phyloP scores from a whole-genome alignment of 2,797 vertebrate species.

The Arrhamphus sclerolepis region DNA sequence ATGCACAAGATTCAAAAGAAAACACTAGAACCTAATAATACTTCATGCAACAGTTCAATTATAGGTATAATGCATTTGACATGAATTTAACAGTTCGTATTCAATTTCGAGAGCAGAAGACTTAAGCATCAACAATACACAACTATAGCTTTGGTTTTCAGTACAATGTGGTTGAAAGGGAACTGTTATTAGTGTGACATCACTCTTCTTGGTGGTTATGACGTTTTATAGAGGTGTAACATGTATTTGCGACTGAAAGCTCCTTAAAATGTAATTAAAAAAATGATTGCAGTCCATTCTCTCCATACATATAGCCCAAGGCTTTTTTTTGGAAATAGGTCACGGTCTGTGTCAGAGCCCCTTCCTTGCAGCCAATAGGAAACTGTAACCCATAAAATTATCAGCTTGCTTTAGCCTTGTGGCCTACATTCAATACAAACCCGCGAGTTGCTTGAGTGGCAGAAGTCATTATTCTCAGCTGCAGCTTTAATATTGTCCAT shows the following conservation, averaged over 20 bases:
- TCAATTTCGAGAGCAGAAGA: too few species aligned
- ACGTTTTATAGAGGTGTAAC: constrained; percentile 54
- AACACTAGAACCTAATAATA: neutral
- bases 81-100: too few species aligned
- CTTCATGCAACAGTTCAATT: neutral
- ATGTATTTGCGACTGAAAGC: constrained; percentile 77
- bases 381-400: constrained; percentile 84
- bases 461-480: constrained; percentile 86
- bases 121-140: too few species aligned
- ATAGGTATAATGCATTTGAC: neutral
- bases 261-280: constrained; percentile 89
- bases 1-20: neutral
- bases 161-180: too few species aligned
- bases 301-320: constrained; percentile 82
- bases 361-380: constrained; percentile 81
- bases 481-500: constrained; percentile 86
- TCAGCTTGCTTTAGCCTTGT: constrained; percentile 81
- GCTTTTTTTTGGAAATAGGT: constrained; percentile 86
- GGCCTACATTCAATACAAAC: constrained; percentile 85
- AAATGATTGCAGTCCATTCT: constrained; percentile 84
- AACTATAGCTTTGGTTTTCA: too few species aligned
- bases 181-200: constrained; percentile 6
- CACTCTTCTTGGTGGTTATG: constrained; percentile 41
- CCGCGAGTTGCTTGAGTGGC: constrained; percentile 78
- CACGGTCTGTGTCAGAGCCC: constrained; percentile 84